Evolutionary conservation across 2,888 invertebrate species (phyloP), one percentile per base, ranked within the genome.

Genomic region (Caenorhabditis afra): DNA sequence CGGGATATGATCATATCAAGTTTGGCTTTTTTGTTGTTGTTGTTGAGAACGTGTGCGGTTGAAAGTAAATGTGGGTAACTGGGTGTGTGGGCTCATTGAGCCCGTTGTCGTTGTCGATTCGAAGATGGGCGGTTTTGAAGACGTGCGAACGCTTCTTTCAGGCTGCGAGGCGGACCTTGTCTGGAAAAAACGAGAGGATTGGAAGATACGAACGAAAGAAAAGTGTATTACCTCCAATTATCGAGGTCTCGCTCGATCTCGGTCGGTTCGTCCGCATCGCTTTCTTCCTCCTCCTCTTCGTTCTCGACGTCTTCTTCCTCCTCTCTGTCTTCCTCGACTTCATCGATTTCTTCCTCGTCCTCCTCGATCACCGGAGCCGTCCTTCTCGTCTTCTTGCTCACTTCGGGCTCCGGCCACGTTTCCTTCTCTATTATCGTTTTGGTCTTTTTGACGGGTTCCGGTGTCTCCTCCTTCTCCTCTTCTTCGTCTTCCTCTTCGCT

Each of bases 91-190:
- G 52, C 3, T 49, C 49, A 49, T 22, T 52, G 52, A 23, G 52
- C 52, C 4, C 7, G 20, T 52, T 52, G 52, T 52, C 52, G 3
- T 52, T 23, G 52, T 10, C 52, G 52, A 2, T 22, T n/a, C 1
- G 29, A 11, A 0, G 52, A 7, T 23, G 50, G 22, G 12, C 22
- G 57, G 8, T 57, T 14, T 22, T 57, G 57, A 18, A 57, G 57
- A 14, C 57, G 57, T 2, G 39, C 41, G 57, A 57, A 41, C 20
- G 57, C 57, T 22, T 57, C 57, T 39, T 41, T 41, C 22, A 57
- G 44, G 3, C 41, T 16, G 12, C 20, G 16, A 16, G 57, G 57
- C 7, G 57, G 57, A 7, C 57, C 57, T 39, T 41, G 20, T 10
- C 57, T 57, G 57, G 41, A 57, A 55, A 41, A 3, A 16, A 3